Conservation (phyloP, 2,797 vertebrate genomes). For the Lerista edwardsae region DNA sequence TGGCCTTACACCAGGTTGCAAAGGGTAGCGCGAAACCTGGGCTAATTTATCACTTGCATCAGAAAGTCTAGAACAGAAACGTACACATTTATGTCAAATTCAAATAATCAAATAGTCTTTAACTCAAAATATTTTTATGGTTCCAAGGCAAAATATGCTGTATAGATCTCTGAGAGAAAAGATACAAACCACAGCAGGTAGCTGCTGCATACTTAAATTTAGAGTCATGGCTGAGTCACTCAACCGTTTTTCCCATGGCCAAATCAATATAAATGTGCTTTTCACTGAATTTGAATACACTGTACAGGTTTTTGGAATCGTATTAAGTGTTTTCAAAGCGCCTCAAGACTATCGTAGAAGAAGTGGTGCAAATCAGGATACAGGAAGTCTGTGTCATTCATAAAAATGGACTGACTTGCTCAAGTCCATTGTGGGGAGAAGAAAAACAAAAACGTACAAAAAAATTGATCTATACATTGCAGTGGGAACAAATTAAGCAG, state of each 20-base stretch:
- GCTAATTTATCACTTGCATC: neutral
- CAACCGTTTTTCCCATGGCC: neutral
- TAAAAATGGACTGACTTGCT: neutral
- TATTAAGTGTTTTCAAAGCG: neutral
- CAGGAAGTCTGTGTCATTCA: neutral
- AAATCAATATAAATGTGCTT: neutral
- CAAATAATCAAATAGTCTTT: neutral
- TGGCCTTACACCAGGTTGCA: neutral
- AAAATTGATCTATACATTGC: too few relatives aligned
- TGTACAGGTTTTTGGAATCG: neutral
- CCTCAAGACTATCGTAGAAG: neutral
- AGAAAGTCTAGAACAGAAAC: neutral
- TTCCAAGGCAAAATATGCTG: neutral
- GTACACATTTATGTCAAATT: neutral
- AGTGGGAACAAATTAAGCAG: too few relatives aligned
- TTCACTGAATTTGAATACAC: neutral
- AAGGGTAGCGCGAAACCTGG: neutral
- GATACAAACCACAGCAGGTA: neutral
- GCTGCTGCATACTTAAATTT: neutral
- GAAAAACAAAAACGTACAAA: too few relatives aligned
- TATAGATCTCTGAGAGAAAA: neutral
- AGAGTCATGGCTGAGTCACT: neutral
- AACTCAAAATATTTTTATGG: neutral
- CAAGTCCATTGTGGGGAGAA: neutral
- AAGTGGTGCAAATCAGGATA: neutral